Evolutionary conservation across 2,113 vertebrate species (phyloP).

Genomic region (Tiliqua scincoides): DNA sequence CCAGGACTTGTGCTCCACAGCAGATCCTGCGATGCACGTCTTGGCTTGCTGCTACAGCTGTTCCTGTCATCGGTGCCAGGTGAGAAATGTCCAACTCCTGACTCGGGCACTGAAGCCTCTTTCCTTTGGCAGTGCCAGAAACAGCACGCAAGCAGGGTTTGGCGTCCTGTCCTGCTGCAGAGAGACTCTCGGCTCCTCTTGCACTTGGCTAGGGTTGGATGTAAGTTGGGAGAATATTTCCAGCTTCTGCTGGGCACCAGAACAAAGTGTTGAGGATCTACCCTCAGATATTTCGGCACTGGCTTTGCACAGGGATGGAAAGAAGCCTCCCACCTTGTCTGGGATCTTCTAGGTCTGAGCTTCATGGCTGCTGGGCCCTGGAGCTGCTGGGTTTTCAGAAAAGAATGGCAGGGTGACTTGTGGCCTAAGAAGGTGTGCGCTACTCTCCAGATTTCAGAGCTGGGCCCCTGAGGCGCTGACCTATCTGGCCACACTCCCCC

Average conservation of each 20-base stretch:
- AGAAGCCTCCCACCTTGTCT: neutral
- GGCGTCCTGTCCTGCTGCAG: neutral
- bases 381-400: neutral
- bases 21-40: neutral
- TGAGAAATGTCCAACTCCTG: no score
- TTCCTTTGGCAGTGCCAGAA: neutral
- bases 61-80: neutral
- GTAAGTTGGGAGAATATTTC: neutral
- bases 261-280: neutral
- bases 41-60: no score
- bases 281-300: neutral
- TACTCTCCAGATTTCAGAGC: no score
- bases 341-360: neutral
- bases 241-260: neutral
- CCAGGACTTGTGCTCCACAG: neutral
- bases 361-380: neutral
- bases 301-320: neutral
- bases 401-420: neutral
- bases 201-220: neutral
- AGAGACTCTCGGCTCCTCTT: neutral
- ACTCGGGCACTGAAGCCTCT: no score
- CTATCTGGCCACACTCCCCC: no score
- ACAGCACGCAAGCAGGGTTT: fast-evolving
- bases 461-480: no score
- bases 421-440: no score